Conservation (phyloP, 2,888 invertebrate species). For the Ectropis crepuscularia region DNA sequence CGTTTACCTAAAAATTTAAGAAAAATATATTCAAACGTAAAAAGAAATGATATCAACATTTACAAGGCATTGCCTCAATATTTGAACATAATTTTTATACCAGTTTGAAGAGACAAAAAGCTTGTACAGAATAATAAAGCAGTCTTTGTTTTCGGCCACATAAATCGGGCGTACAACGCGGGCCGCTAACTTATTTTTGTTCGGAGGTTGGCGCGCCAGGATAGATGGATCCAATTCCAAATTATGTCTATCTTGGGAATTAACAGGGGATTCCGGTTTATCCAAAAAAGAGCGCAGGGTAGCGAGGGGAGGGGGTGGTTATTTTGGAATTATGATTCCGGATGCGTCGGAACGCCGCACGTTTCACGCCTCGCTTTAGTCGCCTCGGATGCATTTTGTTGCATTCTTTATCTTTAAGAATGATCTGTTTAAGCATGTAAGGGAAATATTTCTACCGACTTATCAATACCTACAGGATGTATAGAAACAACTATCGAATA, state of each 20-base stretch:
- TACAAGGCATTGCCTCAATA: conserved; percentile 14
- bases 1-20: too few species aligned
- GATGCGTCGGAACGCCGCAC: conserved; percentile 79
- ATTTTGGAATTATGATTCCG: conserved; percentile 85
- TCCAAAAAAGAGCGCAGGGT: conserved; percentile 73
- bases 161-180: conserved; percentile 67
- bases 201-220: conserved; percentile 75
- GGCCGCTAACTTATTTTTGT: conserved; percentile 79
- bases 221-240: conserved; percentile 86
- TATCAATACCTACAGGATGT: too few species aligned
- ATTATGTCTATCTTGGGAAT: conserved; percentile 86
- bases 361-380: conserved; percentile 82
- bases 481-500: too few species aligned
- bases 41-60: background rate
- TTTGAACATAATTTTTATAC: conserved; percentile 24
- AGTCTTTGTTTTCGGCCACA: conserved; percentile 75
- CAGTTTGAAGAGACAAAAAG: conserved; percentile 49
- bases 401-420: conserved; percentile 15
- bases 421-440: background rate
- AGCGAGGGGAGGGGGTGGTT: conserved; percentile 71
- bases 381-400: conserved; percentile 54
- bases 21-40: background rate
- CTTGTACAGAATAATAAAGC: conserved; percentile 53
- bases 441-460: too few species aligned
- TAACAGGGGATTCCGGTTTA: conserved; percentile 84